These are phyloP conservation scores for Luscinia luscinia DNA, from an alignment of 2,797 vertebrate genomes.

Conservation along the genomic window DNA sequence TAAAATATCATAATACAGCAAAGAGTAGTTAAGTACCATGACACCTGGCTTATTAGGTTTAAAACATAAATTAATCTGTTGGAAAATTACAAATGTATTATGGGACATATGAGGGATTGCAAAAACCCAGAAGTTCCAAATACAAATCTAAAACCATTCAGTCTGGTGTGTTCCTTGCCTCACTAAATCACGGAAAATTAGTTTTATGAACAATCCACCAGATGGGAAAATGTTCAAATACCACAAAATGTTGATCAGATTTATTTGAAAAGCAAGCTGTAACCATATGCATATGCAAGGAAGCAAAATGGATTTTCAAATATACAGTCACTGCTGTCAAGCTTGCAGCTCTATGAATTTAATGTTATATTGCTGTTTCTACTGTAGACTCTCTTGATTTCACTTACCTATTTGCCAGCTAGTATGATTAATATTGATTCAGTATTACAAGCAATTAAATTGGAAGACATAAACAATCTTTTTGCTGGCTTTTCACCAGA, in stretches of 20 bases:
- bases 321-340: conserved; percentile 46
- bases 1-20: neutral
- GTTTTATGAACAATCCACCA: conserved; percentile 77
- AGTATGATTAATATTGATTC: conserved; percentile 67
- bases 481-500: conserved; percentile 35
- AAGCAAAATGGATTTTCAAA: conserved; percentile 67
- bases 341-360: conserved; percentile 51
- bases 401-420: conserved; percentile 51
- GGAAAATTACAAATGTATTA: conserved; percentile 64
- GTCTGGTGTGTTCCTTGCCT: conserved; percentile 29
- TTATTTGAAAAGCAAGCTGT: conserved; percentile 76
- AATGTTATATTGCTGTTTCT: conserved; percentile 26
- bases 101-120: conserved; percentile 16
- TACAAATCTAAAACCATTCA: conserved; percentile 58
- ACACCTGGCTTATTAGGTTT: conserved; percentile 40
- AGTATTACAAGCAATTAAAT: conserved; percentile 66
- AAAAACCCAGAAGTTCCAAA: conserved; percentile 34
- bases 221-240: conserved; percentile 77
- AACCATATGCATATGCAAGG: conserved; percentile 72
- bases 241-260: conserved; percentile 72
- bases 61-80: conserved; percentile 57
- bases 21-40: neutral
- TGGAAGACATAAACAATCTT: conserved; percentile 45
- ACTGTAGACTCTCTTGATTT: conserved; percentile 19
- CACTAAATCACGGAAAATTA: conserved; percentile 76